Conservation (phyloP, 92 coral and sea anemone genomes). For the Palythoa heliodiscus region DNA sequence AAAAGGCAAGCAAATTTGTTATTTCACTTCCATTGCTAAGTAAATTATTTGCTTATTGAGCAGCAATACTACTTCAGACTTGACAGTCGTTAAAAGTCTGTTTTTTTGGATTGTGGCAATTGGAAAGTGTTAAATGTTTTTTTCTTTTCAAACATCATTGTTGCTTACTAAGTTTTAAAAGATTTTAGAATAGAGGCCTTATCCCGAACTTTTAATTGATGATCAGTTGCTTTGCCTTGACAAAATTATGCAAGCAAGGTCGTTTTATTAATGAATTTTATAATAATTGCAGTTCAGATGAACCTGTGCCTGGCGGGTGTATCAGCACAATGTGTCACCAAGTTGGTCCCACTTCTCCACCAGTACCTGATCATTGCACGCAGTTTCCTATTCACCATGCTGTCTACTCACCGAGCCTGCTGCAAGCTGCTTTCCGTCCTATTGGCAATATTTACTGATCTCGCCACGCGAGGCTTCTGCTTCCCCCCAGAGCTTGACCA, state of each 20-base stretch:
- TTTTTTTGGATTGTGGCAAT: too few species aligned
- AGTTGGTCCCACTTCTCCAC: conserved; percentile 68
- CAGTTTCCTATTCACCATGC: conserved; percentile 61
- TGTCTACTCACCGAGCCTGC: conserved; percentile 72
- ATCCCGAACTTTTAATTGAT: too few species aligned
- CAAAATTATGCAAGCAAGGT: not conserved
- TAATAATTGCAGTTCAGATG: not conserved
- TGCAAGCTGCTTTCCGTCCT: conserved; percentile 89
- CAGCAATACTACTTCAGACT: too few species aligned
- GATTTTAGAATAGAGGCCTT: too few species aligned
- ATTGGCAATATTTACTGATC: conserved; percentile 84
- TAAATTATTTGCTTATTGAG: too few species aligned
- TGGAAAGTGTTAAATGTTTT: too few species aligned
- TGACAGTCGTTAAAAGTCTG: too few species aligned
- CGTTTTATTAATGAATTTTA: not conserved
- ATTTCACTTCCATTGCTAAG: too few species aligned
- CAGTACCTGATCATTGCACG: conserved; percentile 76
- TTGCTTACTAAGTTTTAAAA: too few species aligned
- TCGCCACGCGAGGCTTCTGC: conserved; percentile 89
- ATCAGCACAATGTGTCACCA: conserved; percentile 29
- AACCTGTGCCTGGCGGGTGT: conserved; percentile 20
- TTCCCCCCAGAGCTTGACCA: conserved; percentile 94
- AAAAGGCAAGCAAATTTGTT: too few species aligned
- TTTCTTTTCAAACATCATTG: too few species aligned
- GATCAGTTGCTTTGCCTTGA: too few species aligned